Base-by-base conservation (phyloP, 2,113 vertebrate genomes). In the Lanius ludovicianus region DNA sequence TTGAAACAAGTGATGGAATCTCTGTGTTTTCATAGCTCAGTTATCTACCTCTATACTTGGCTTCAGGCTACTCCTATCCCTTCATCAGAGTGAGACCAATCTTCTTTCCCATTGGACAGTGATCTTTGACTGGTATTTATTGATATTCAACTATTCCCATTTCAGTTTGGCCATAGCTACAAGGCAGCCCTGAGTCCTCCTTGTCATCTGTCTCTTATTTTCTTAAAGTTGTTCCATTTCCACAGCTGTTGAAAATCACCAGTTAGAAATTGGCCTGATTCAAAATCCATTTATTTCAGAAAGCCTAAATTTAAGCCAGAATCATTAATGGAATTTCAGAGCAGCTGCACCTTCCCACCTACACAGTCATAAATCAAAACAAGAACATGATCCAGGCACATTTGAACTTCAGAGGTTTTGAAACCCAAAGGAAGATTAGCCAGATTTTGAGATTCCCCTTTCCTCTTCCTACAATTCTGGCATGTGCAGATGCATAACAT, bases 321-420 rank as follows among this genome's bases (percentile, higher is more conserved):
- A 60, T 76, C 31, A 60, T 56, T 31, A 56, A 47, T 28, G 24
- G 52, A 75, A 89, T 85, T 94, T 90, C 65, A 89, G 74, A 91
- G 41, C 73, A 94, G 42, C 62, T 95, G 84, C 17, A 91, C 13
- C 10, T 90, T 89, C 22, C 84, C 65, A 67, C 56, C 23, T 87
- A 87, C 47, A 50, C 7, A 35, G 25, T 64, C 39, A 37, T 95
- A 89, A 93, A 76, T 78, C 42, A 68, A 85, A 87, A 82, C 15
- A 73, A 68, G 73, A 81, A 24, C 11, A 33, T n/a, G 65, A 87
- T 68, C 37, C 65, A 90, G 41, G 16, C 35, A 47, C 44, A 59
- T 44, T 22, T 74, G 50, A 91, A 78, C 44, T 87, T 86, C 18
- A 77, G 33, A 67, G 9, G 47, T 59, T 94, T 75, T 78, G 87